phyloP scores from a whole-genome alignment of 2,113 vertebrate species.

The Prionailurus viverrinus region DNA sequence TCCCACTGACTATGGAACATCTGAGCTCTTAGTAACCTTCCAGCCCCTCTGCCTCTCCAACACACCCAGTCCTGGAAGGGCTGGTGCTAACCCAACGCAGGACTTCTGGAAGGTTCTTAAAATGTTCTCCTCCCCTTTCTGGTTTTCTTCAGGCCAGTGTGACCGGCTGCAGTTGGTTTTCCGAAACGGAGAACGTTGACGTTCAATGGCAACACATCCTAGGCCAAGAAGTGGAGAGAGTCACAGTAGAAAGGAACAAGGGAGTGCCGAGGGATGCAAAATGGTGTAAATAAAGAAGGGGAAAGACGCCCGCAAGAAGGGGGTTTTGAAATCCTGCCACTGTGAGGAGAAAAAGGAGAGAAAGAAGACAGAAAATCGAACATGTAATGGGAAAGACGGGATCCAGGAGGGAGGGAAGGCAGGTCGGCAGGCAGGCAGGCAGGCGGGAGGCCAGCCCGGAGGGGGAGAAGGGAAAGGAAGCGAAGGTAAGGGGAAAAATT shows the following conservation, averaged over 20 bases:
- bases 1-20: rapidly evolving
- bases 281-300: background rate
- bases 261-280: background rate
- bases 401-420: background rate
- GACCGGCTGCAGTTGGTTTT: background rate
- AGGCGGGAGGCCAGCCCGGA: no score
- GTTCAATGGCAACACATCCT: background rate
- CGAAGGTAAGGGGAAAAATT: no score
- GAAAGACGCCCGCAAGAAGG: background rate
- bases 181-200: background rate
- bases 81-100: rapidly evolving
- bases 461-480: background rate
- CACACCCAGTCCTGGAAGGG: background rate
- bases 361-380: background rate
- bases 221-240: background rate
- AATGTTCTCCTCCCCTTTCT: background rate
- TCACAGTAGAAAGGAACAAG: background rate
- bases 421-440: background rate
- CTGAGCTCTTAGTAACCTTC: background rate
- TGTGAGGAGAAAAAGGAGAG: background rate
- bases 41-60: background rate
- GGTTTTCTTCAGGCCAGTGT: rapidly evolving
- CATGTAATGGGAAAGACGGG: no score
- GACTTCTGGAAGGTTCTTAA: background rate
- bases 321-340: background rate